Base-by-base conservation (phyloP, 2,113 vertebrate species). In the Trogon melanurus region DNA sequence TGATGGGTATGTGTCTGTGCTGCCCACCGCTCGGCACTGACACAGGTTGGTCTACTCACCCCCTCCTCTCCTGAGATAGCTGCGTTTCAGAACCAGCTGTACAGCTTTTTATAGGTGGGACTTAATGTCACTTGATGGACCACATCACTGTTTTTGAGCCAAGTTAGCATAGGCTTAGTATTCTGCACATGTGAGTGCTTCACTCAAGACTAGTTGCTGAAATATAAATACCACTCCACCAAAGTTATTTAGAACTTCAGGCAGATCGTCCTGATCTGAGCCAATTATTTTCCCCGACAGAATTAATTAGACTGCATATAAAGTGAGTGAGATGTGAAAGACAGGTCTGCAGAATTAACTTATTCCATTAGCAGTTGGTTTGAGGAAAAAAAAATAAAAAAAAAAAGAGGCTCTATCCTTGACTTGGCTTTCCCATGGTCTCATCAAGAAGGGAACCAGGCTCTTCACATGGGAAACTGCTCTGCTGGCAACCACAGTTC, bases 301-400 rank as follows among this genome's bases (percentile, higher is more conserved):
- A 97, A 96, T 97, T 97, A 97, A 98, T 98, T 97, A 96, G 95
- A 93, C 96, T 91, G 90, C 94, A 96, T 95, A 95, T 94, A 95
- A 95, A 97, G 93, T 92, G 96, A 97, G 96, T 91, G 96, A 97
- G 69, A 96, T 79, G 66, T 89, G 97, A 97, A 97, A 97, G 91
- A 95, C 53, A 76, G 75, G 85, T 93, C 89, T 96, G 95, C 32
- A 70, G 93, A 92, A 74, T 95, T 91, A 94, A 94, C 82, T 97
- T 94, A 94, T 81, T 95, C 93, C 88, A 96, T 84, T 91, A 94
- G 41, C 74, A 62, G 69, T 48, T 62, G 69, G 60, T 94, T 96
- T 75, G 56, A 76, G 50, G 29, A 44, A 29, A 34, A 38, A 29
- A 61, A 64, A 58, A 29, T 41, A 29, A 56, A 78, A 58, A 56